phyloP scores from a whole-genome alignment of 1,140 invertebrate genomes.

The Holcopasites calliopsidis region DNA sequence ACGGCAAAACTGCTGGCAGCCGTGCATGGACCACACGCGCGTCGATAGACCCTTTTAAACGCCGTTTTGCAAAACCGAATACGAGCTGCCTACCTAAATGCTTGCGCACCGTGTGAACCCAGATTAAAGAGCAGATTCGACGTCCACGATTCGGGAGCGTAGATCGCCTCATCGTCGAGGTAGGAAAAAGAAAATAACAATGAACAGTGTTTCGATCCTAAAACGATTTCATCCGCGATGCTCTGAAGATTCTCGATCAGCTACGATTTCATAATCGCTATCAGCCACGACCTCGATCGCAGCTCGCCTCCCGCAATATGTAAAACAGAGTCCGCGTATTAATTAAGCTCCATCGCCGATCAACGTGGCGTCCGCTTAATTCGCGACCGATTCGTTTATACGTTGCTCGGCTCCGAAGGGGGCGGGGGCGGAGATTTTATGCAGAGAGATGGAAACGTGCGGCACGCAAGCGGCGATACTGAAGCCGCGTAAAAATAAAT shows the following conservation, averaged over 20 bases:
- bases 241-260: not conserved
- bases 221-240: not conserved
- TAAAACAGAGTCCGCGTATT: not conserved
- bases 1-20: slow-evolving; percentile 41
- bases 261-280: slow-evolving; percentile 8
- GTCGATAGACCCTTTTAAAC: slow-evolving; percentile 51
- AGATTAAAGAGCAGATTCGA: slow-evolving; percentile 32
- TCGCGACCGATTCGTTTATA: not conserved
- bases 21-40: slow-evolving; percentile 62
- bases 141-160: not conserved
- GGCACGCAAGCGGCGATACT: slow-evolving; percentile 3
- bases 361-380: not conserved
- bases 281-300: not conserved
- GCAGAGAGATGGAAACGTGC: not conserved
- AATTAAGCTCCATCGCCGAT: not conserved
- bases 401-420: not conserved
- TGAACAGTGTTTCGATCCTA: not conserved
- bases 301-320: slow-evolving; percentile 4
- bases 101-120: slow-evolving; percentile 40
- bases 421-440: not conserved
- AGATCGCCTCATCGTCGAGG: not conserved
- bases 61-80: slow-evolving; percentile 60
- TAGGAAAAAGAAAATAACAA: not conserved
- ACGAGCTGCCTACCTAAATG: slow-evolving; percentile 50
- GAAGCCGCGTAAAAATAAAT: slow-evolving; percentile 31